Percentiles rank a stretch among this genome's conserved stretches.
These are phyloP conservation scores for Amblyopsis rosae DNA, from an alignment of 2,113 vertebrate species.

Conservation along the genomic window DNA sequence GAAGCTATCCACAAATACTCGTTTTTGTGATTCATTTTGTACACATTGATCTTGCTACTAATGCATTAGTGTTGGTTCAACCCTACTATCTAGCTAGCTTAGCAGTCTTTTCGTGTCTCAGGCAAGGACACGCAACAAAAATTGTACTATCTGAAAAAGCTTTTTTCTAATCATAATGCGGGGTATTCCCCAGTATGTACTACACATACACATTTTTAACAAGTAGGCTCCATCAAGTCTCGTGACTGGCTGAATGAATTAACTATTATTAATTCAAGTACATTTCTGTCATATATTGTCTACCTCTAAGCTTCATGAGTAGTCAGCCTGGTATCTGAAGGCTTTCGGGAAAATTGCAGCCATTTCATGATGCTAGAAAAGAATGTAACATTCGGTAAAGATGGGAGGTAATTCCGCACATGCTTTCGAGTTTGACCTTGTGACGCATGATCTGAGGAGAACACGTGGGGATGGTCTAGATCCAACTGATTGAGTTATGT, in stretches of 20 bases:
- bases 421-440: conserved; percentile 78
- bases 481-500: not conserved
- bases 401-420: conserved; percentile 44
- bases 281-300: not conserved
- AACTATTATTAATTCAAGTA: not conserved
- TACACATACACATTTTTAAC: not conserved
- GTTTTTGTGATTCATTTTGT: not conserved
- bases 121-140: conserved; percentile 17
- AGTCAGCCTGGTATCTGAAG: not conserved
- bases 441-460: conserved; percentile 65
- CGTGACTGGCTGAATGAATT: not conserved
- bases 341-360: not conserved
- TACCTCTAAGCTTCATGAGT: not conserved
- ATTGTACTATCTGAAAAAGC: too few relatives aligned
- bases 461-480: conserved; percentile 61
- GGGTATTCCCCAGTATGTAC: too few relatives aligned
- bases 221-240: not conserved
- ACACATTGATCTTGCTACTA: not conserved
- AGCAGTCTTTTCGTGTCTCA: not conserved
- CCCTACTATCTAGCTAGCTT: not conserved
- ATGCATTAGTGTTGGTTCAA: not conserved
- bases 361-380: not conserved
- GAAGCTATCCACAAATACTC: not conserved
- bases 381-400: not conserved
- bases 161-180: too few relatives aligned